These are phyloP conservation scores for Drosophila kambysellisi DNA, from an alignment of 2,888 invertebrate species.

Conservation along the genomic window DNA sequence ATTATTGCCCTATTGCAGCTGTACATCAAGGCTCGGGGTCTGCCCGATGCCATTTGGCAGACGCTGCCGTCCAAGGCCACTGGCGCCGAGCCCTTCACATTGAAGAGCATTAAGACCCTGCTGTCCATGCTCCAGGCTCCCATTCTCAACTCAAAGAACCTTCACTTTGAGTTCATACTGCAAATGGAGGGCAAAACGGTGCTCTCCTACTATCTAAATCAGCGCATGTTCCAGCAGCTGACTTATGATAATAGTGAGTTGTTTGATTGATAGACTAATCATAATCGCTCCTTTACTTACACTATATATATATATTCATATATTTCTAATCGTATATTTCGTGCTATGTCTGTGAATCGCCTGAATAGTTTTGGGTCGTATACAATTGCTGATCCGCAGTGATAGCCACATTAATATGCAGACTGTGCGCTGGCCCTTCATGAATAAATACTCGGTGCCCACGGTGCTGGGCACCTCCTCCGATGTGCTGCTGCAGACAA, in stretches of 20 bases:
- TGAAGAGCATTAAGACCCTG: constrained; percentile 86
- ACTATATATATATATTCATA: not conserved
- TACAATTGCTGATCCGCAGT: constrained; percentile 87
- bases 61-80: constrained; percentile 83
- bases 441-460: constrained; percentile 86
- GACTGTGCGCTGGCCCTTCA: constrained; percentile 87
- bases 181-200: constrained; percentile 89
- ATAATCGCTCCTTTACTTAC: not conserved
- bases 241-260: constrained; percentile 88
- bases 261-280: not conserved
- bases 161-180: constrained; percentile 89
- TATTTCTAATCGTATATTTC: not conserved
- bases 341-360: not conserved
- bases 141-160: constrained; percentile 85
- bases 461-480: constrained; percentile 87
- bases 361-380: constrained; percentile 86
- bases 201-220: constrained; percentile 89
- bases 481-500: constrained; percentile 86
- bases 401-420: constrained; percentile 88
- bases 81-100: constrained; percentile 86
- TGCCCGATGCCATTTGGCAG: constrained; percentile 86
- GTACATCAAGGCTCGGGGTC: constrained; percentile 86
- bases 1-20: constrained; percentile 84
- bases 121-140: constrained; percentile 85
- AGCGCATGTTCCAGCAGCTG: constrained; percentile 88